Conservation (phyloP, 92 coral and sea anemone species). For the Isaurus tuberculatus region DNA sequence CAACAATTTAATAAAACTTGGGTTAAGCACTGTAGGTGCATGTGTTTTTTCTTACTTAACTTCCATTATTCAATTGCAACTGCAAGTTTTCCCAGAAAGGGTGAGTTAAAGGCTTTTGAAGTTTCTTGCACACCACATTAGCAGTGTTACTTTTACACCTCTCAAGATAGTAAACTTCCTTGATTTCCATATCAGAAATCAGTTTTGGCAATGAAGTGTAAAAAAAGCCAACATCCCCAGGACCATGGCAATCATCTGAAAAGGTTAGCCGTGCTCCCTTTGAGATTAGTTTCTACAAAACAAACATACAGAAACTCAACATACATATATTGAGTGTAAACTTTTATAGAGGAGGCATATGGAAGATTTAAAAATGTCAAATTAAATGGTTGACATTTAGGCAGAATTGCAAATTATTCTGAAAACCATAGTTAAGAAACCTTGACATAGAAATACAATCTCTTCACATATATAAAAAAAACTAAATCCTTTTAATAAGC, state of each 20-base stretch:
- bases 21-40: too few relatives aligned
- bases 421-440: too few relatives aligned
- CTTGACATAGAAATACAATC: too few relatives aligned
- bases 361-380: not conserved
- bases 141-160: not conserved
- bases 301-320: conserved; percentile 3
- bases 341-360: not conserved
- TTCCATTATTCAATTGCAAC: not conserved
- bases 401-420: too few relatives aligned
- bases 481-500: too few relatives aligned
- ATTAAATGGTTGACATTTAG: too few relatives aligned
- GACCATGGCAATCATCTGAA: conserved; percentile 73
- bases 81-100: conserved; percentile 64
- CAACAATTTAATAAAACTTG: too few relatives aligned
- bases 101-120: conserved; percentile 55
- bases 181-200: conserved; percentile 46
- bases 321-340: not conserved
- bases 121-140: conserved; percentile 53
- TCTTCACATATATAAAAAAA: too few relatives aligned
- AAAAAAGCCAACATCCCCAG: conserved; percentile 77
- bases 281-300: conserved; percentile 46
- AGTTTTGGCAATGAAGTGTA: conserved; percentile 58
- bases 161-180: conserved; percentile 64
- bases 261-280: conserved; percentile 69
- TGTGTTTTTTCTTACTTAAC: not conserved